Evolutionary conservation across 1,140 invertebrate species (phyloP), one percentile per base, ranked within the genome.

Genomic region (Chelonus insularis): DNA sequence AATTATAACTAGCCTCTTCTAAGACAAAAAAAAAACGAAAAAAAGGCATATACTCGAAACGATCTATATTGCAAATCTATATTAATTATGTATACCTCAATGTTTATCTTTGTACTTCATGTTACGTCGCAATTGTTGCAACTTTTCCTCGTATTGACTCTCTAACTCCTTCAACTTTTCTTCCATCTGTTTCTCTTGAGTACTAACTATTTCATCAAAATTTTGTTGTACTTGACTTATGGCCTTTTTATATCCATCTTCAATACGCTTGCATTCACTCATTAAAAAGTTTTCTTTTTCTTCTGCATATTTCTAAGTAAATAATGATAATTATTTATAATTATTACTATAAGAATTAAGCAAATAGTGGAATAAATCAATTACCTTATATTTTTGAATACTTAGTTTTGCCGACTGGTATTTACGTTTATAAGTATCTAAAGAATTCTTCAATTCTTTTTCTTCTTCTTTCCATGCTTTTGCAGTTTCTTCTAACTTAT

Each of bases 1-100:
- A 69, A 70, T 72, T 69, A 70, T 76, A 76, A 75, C 72, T 76
- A 78, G 77, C 75, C 77, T 79, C 77, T 79, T 74, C 72, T 77
- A 77, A 74, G 61, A 76, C 43, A 16, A 45, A 16, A 45, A 14
- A 32, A 51, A 51, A 52, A 52, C n/a, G n/a, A n/a, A n/a, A n/a
- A n/a, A 52, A 34, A 51, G 6, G 72, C 69, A 65, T 75, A 74
- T 58, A 55, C 70, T 71, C 21, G 71, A 58, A 45, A 72, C 73
- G 66, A 39, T 39, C 65, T 73, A 75, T 77, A 79, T 76, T 77
- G 71, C 72, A 72, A 70, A 70, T 65, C 69, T 71, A 71, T 23
- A 39, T n/a, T 32, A n/a, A 37, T 60, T 37, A 71, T 18, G 76
- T 67, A 63, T 70, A 70, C 43, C 69, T 78, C 66, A 78, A 78